phyloP scores from a whole-genome alignment of 2,797 vertebrate species.

The Chiloscyllium punctatum region DNA sequence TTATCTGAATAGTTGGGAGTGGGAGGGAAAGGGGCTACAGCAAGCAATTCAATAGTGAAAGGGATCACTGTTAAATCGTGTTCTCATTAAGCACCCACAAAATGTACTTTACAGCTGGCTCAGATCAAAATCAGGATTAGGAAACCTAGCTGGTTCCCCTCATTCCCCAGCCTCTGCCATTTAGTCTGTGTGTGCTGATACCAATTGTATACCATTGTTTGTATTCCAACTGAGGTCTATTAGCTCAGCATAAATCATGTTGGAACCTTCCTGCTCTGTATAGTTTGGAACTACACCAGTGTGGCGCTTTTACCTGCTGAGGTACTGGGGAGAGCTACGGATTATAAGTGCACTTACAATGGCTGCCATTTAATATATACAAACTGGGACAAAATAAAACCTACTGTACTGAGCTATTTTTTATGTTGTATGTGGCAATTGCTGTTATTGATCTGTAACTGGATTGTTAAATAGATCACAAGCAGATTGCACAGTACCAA shows the following conservation, averaged over 20 bases:
- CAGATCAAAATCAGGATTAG: neutral
- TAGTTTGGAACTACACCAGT: neutral
- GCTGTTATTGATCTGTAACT: neutral
- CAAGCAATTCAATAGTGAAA: neutral
- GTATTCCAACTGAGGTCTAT: neutral
- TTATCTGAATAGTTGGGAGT: no score
- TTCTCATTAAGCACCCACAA: neutral
- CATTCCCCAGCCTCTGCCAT: neutral
- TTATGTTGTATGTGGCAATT: neutral
- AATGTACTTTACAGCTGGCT: neutral
- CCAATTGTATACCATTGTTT: neutral
- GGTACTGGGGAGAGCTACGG: neutral
- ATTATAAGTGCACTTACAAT: neutral
- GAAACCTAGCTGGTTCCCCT: neutral
- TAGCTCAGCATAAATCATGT: neutral
- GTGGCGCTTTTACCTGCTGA: neutral
- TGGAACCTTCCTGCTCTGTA: neutral
- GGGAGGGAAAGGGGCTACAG: neutral
- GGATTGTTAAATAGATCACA: neutral
- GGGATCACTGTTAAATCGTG: neutral
- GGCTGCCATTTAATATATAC: slow-evolving; percentile 6
- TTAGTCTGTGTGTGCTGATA: neutral
- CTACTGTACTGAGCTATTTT: no score
- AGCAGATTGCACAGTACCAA: neutral
- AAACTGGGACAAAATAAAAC: neutral